phyloP scores from a whole-genome alignment of 2,797 vertebrate genomes.

The Monodelphis domestica region DNA sequence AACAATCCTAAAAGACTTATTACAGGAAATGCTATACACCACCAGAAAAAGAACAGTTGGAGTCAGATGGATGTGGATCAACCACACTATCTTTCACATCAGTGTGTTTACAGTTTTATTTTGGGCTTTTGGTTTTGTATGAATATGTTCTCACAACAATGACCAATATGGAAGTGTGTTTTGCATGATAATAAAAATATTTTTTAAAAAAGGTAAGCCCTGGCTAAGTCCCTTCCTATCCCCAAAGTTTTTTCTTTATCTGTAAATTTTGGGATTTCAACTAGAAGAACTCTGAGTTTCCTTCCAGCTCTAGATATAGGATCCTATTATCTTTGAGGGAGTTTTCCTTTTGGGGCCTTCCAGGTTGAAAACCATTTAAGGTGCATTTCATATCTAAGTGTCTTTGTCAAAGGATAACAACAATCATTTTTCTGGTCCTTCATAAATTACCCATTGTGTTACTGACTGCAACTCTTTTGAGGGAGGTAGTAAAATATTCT shows the following conservation, averaged over 20 bases:
- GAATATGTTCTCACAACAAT: too few species aligned
- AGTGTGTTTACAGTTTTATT: too few species aligned
- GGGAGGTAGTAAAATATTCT: not conserved
- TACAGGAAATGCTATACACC: too few species aligned
- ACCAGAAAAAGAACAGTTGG: too few species aligned
- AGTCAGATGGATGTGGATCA: too few species aligned
- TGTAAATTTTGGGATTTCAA: not conserved
- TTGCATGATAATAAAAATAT: too few species aligned
- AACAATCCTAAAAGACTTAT: too few species aligned
- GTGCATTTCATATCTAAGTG: not conserved
- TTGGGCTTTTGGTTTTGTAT: too few species aligned
- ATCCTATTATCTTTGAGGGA: not conserved
- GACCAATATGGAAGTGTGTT: too few species aligned
- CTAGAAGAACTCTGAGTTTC: not conserved
- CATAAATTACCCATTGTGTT: not conserved
- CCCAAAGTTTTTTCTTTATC: not conserved
- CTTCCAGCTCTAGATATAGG: not conserved
- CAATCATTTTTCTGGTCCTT: not conserved
- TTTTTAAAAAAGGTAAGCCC: too few species aligned
- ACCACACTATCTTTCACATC: too few species aligned
- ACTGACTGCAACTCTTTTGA: not conserved
- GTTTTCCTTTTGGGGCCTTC: not conserved
- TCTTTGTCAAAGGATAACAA: not conserved
- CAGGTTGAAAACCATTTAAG: not conserved
- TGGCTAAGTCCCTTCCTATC: not conserved